Evolutionary conservation across 1,140 invertebrate species (phyloP), one percentile per base, ranked within the genome.

Genomic region (Drosophila ironensis): DNA sequence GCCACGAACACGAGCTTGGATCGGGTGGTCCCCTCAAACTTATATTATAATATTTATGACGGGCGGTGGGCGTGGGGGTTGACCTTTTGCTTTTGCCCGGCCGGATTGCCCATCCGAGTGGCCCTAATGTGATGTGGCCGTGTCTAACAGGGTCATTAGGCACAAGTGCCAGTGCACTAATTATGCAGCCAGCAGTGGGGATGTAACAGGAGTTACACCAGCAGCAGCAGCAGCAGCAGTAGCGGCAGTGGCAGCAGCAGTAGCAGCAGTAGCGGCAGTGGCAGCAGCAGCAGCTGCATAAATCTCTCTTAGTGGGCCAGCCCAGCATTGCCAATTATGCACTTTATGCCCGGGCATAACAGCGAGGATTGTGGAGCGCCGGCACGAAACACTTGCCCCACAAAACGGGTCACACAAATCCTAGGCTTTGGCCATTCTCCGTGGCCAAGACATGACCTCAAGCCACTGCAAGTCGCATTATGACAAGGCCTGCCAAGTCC

Each of bases 121-220:
- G 38, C 37, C 44, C 28, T 42, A 61, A 69, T 69, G 63, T 52
- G 46, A 70, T 44, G 66, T 35, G 45, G 28, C 28, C 77, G 71
- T 84, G 84, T 88, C 59, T 69, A 80, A 87, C 84, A 88, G 84
- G 77, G 61, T 87, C 77, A 87, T 88, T 88, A 82, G 78, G 56
- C 74, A 60, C 78, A 88, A 88, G 84, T 88, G 84, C 71, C 71
- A 80, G 77, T 87, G 86, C 63, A 78, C 86, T 88, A 88, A 88
- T 88, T 88, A 78, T 74, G 71, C 71, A 64, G 46, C 68, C 33
- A 20, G 53, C 40, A 61, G 41, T 50, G 38, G 64, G 30, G n/a
- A n/a, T n/a, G n/a, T n/a, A n/a, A n/a, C n/a, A n/a, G n/a, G n/a
- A n/a, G n/a, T n/a, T n/a, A n/a, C n/a, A n/a, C 22, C 44, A 19